Evolutionary conservation across 2,888 invertebrate genomes (phyloP), one percentile per base, ranked within the genome.

Genomic region (Caenorhabditis wallacei): DNA sequence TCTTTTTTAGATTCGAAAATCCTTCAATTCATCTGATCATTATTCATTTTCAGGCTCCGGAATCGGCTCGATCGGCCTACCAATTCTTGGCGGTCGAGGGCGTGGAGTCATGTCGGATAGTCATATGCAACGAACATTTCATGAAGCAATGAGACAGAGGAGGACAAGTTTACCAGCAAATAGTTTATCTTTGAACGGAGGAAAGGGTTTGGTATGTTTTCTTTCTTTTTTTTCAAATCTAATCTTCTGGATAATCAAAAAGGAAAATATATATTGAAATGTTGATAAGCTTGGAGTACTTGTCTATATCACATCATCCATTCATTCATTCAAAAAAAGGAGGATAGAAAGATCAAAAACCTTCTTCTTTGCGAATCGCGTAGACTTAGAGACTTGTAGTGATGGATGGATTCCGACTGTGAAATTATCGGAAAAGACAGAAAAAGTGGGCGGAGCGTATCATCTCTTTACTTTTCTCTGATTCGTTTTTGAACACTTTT

Each of bases 141-240:
- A 87, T 51, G 86, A 87, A 46, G 86, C 85, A 37, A 86, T 88
- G 85, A 69, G 86, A 5, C 84, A 85, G 51, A 56, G 88, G n/a
- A 68, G 88, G 66, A 88, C 88, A 5, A 79, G 79, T 69, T 69
- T 88, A 13, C 88, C 88, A 2, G 88, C 88, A n/a, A 87, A 84
- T 51, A 80, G 84, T 53, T 69, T 87, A 46, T 79, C 80, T 13
- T 13, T 82, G 24, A 53, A 43, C 18, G 82, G 79, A 37, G 51
- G 30, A 4, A 79, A 79, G 26, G n/a, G 22, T 26, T 40, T 56
- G 63, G 69, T 78, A 30, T n/a, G 75, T 40, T 13, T 40, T 40
- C 40, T 35, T 35, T 35, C 35, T 35, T 35, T 35, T n/a, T n/a
- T n/a, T n/a, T n/a, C n/a, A n/a, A n/a, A 30, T 5, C 13, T 40